phyloP scores from a whole-genome alignment of 2,888 invertebrate genomes.

The Harpalus rufipes region DNA sequence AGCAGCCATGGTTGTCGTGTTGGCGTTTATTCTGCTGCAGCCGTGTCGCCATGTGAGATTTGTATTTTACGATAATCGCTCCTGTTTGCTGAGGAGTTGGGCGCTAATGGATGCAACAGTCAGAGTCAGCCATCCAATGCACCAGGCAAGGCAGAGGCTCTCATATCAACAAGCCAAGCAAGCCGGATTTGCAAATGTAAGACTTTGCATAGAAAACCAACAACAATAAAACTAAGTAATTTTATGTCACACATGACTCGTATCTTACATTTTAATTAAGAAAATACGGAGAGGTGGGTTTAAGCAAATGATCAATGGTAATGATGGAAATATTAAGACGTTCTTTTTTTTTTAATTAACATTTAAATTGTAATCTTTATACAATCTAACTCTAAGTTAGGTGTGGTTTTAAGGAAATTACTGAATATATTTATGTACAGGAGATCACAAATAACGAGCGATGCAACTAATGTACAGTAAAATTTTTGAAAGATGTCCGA shows the following conservation, averaged over 20 bases:
- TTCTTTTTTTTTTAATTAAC: neutral
- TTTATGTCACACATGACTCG: slow-evolving; percentile 8
- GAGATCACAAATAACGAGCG: too few species aligned
- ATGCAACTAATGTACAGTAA: too few species aligned
- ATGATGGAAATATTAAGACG: neutral
- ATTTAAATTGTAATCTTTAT: too few species aligned
- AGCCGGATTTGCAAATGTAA: slow-evolving; percentile 12
- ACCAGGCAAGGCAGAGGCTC: neutral
- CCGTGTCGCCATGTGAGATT: slow-evolving; percentile 43
- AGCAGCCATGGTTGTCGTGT: neutral
- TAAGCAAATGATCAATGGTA: neutral
- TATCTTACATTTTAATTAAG: slow-evolving; percentile 55
- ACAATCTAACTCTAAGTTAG: too few species aligned
- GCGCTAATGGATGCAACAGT: slow-evolving; percentile 39
- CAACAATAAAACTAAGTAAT: slow-evolving; percentile 44
- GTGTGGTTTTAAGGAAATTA: too few species aligned
- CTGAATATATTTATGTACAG: too few species aligned
- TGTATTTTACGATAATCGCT: slow-evolving; percentile 61
- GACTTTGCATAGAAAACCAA: slow-evolving; percentile 45
- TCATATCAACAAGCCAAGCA: neutral
- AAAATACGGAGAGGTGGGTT: neutral
- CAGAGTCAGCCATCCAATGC: neutral
- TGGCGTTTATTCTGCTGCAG: slow-evolving; percentile 13
- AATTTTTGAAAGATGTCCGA: too few species aligned
- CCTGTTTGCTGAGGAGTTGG: slow-evolving; percentile 17